A percentile compares a stretch with the other conserved stretches of the same genome.
Conservation (phyloP, 2,888 invertebrate species). For the Drosophila algonquin region DNA sequence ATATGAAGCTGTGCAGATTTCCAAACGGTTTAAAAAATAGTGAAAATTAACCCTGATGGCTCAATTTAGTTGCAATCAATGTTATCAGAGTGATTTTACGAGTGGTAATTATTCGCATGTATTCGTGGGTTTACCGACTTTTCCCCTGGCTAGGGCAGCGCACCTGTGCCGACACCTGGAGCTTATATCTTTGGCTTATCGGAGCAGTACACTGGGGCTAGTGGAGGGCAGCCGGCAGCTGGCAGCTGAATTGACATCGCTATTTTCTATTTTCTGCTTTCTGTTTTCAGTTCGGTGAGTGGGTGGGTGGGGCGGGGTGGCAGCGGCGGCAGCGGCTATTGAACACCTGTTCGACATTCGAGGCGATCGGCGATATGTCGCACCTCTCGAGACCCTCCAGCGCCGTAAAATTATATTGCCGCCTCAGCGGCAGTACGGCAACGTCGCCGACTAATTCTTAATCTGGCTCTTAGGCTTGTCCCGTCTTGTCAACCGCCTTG, state of each 20-base stretch:
- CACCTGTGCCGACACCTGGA: constrained; percentile 13
- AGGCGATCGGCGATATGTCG: constrained; percentile 10
- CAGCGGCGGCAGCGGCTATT: background rate
- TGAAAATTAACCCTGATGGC: too few relatives aligned
- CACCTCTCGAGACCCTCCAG: constrained; percentile 15
- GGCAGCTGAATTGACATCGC: background rate
- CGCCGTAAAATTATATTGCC: constrained; percentile 21
- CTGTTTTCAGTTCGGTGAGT: too few relatives aligned
- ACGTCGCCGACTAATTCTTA: constrained; percentile 3
- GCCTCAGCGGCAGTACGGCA: constrained; percentile 7
- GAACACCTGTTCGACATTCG: constrained; percentile 23
- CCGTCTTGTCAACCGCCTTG: background rate
- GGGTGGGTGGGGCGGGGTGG: background rate
- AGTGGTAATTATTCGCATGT: too few relatives aligned
- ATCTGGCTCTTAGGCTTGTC: background rate
- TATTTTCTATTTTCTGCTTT: background rate
- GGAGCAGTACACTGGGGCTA: background rate
- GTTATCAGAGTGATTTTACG: background rate
- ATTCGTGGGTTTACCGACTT: background rate
- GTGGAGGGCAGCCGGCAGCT: constrained; percentile 11
- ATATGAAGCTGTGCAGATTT: too few relatives aligned
- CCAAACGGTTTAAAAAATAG: too few relatives aligned
- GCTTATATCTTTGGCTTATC: constrained; percentile 11
- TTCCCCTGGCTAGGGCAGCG: background rate
- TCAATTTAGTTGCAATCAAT: background rate